Conservation (phyloP, 2,113 vertebrate genomes). For the Neopipo cinnamomea region DNA sequence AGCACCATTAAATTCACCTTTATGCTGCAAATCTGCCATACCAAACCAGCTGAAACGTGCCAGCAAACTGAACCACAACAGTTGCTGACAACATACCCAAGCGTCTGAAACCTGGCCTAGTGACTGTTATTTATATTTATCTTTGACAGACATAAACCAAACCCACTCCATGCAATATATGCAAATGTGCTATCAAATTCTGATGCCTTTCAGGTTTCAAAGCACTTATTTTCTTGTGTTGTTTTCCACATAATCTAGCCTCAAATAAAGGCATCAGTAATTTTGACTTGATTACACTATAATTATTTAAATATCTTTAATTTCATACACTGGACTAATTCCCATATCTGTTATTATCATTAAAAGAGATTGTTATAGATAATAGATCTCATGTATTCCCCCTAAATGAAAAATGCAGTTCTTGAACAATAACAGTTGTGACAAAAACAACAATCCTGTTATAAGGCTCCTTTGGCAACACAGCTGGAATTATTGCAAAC, state of each 20-base stretch:
- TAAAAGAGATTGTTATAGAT: constrained; percentile 70
- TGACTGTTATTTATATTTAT: not conserved
- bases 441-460: constrained; percentile 47
- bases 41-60: not conserved
- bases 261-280: constrained; percentile 74
- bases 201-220: constrained; percentile 62
- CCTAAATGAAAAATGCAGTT: constrained; percentile 71
- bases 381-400: constrained; percentile 59
- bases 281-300: constrained; percentile 77
- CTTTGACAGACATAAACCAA: not conserved
- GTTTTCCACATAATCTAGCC: constrained; percentile 66
- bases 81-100: not conserved
- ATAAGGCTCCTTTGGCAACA: constrained; percentile 24
- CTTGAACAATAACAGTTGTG: constrained; percentile 50
- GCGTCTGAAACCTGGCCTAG: not conserved
- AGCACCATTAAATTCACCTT: not conserved
- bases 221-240: constrained; percentile 63
- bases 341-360: constrained; percentile 66
- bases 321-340: constrained; percentile 74
- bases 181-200: constrained; percentile 46
- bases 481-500: constrained; percentile 27
- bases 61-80: not conserved
- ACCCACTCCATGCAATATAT: constrained; percentile 3
- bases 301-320: constrained; percentile 80
- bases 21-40: not conserved